These are phyloP conservation scores for Sarcophaga rosellei DNA, from an alignment of 2,888 invertebrate genomes.

Conservation along the genomic window DNA sequence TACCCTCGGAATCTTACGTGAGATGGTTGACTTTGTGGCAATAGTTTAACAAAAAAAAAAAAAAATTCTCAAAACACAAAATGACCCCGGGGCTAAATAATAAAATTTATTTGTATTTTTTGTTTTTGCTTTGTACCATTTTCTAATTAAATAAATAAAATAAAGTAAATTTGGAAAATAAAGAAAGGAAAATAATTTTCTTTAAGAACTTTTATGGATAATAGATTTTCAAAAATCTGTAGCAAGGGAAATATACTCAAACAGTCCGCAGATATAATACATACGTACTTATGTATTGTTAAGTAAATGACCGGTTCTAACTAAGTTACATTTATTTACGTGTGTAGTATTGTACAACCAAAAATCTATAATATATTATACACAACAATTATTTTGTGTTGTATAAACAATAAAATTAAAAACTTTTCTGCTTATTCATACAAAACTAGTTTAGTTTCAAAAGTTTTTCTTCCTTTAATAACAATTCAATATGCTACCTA, in stretches of 20 bases:
- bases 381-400: neutral
- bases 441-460: constrained; percentile 27
- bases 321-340: too few species aligned
- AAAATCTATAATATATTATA: neutral
- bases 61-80: too few species aligned
- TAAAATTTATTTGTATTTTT: neutral
- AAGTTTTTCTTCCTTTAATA: neutral
- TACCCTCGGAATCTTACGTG: too few species aligned
- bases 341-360: too few species aligned
- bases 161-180: neutral
- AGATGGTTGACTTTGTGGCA: too few species aligned
- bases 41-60: too few species aligned
- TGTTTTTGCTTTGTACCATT: neutral
- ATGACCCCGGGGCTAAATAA: neutral
- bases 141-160: constrained; percentile 28
- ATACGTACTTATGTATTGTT: too few species aligned
- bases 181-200: constrained; percentile 14
- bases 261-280: neutral
- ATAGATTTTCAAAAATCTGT: neutral
- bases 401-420: constrained; percentile 26
- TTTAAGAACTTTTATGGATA: constrained; percentile 9
- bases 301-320: too few species aligned
- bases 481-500: too few species aligned
- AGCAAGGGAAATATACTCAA: neutral
- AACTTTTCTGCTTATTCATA: constrained; percentile 36